Base-by-base conservation (phyloP, 1,140 invertebrate genomes). In the Drosophila nannoptera region DNA sequence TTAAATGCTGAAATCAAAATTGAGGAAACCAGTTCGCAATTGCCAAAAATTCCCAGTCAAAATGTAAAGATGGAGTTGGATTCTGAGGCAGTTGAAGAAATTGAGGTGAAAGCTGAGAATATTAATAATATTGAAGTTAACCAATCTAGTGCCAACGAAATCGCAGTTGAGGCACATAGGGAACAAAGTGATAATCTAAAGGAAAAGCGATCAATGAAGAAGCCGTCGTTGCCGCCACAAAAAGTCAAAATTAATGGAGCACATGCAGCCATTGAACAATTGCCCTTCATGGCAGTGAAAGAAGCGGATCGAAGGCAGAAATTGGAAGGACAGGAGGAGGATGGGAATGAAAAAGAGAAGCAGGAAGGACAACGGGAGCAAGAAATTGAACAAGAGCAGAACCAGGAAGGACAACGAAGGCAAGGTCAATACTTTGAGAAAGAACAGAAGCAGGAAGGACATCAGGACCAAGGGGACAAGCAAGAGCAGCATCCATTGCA, bases 211-310 rank as follows among this genome's bases (percentile, higher is more conserved):
- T 11, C 11, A 60, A 53, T 42, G 9, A 52, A 52, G n/a, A 9
- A 61, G 6, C 31, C 50, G 2, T 43, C 9, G 0, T 6, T 7
- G 12, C 42, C 42, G 12, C 31, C 58, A 1, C 46, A 71, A 5
- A 82, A 83, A 50, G 33, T 84, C 2, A 83, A 83, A 49, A 46
- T 84, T 0, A 84, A 84, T 36, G 80, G 80, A 5, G 63, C 66
- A 8, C 81, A 86, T 46, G 35, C 62, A 29, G 7, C 61, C 12
- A 11, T 40, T 8, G 45, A 42, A 2, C 55, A 36, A 14, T 31
- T 38, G 7, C 1, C 1, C 22, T 22, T 3, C 22, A 3, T 22
- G 22, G 22, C 22, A 22, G 3, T 22, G 1, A 22, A 22, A 22
- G 22, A 22, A 22, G 22, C 22, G 22, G 22, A 22, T 22, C 22